Percentiles rank a stretch among this genome's conserved stretches.
These are phyloP conservation scores for Ichneumoninae sp. DNA, from an alignment of 2,888 invertebrate genomes.

Conservation along the genomic window DNA sequence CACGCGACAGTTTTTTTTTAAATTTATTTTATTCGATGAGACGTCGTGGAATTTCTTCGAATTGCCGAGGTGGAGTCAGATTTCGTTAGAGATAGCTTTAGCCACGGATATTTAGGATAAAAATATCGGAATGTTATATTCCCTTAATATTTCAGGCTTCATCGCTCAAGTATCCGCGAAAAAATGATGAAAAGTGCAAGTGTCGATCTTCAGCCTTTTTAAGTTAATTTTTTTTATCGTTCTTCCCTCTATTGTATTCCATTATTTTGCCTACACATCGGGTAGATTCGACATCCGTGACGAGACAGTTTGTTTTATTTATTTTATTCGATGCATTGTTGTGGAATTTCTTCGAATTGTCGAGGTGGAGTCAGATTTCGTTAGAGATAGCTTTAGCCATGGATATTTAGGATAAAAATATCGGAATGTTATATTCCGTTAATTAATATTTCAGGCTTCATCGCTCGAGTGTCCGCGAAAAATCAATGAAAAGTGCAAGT, in stretches of 20 bases:
- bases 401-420: not conserved
- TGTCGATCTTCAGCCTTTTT: too few species aligned
- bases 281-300: too few species aligned
- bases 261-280: too few species aligned
- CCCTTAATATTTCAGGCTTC: slow-evolving; percentile 54
- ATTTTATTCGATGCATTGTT: too few species aligned
- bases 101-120: not conserved
- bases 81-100: not conserved
- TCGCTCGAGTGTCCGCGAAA: slow-evolving; percentile 64
- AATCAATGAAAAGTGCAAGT: slow-evolving; percentile 26
- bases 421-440: slow-evolving; percentile 6
- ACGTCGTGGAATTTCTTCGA: not conserved
- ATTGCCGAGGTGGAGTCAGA: slow-evolving; percentile 18
- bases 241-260: too few species aligned
- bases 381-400: not conserved
- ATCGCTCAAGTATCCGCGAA: slow-evolving; percentile 61
- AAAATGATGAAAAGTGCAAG: too few species aligned
- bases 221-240: too few species aligned
- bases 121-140: slow-evolving; percentile 6
- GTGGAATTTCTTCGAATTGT: slow-evolving; percentile 2
- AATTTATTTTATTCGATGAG: too few species aligned
- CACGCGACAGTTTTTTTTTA: slow-evolving; percentile 49
- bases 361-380: slow-evolving; percentile 19
- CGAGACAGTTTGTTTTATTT: too few species aligned
- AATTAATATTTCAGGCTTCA: slow-evolving; percentile 56